phyloP scores from a whole-genome alignment of 2,888 invertebrate species.

The Dasypolia templi region DNA sequence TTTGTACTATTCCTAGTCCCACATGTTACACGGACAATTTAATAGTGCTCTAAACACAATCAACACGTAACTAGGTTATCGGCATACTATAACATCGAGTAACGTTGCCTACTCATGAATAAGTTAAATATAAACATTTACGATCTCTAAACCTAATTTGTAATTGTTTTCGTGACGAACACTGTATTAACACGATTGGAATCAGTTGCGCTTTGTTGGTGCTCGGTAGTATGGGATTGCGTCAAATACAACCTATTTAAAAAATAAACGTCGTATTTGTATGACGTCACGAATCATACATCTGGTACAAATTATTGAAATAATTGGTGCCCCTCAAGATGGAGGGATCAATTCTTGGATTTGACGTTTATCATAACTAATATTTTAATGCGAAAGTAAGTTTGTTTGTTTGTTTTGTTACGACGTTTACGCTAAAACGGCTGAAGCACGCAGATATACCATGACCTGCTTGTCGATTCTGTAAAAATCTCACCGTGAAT shows the following conservation, averaged over 20 bases:
- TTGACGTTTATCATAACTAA: too few species aligned
- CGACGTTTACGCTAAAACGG: too few species aligned
- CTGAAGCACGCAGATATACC: too few species aligned
- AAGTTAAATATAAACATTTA: slow-evolving; percentile 60
- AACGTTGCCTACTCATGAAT: slow-evolving; percentile 46
- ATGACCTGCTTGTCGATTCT: too few species aligned
- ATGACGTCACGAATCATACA: background rate
- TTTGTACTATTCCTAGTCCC: background rate
- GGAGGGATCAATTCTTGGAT: background rate
- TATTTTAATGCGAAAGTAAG: too few species aligned
- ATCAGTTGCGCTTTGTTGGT: slow-evolving; percentile 14
- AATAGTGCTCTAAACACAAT: slow-evolving; percentile 50
- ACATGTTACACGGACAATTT: slow-evolving; percentile 27
- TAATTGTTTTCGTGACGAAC: slow-evolving; percentile 55
- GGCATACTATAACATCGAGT: slow-evolving; percentile 19
- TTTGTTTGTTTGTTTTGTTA: too few species aligned
- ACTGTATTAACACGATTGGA: slow-evolving; percentile 25
- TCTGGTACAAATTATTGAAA: background rate
- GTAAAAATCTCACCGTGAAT: too few species aligned
- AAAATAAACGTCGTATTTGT: slow-evolving; percentile 1
- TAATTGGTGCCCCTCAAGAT: background rate
- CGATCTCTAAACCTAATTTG: slow-evolving; percentile 58
- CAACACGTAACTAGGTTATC: slow-evolving; percentile 56
- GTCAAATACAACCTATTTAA: background rate
- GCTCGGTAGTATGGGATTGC: background rate